Conservation (phyloP, 2,113 vertebrate genomes). For the Dasyurus viverrinus region DNA sequence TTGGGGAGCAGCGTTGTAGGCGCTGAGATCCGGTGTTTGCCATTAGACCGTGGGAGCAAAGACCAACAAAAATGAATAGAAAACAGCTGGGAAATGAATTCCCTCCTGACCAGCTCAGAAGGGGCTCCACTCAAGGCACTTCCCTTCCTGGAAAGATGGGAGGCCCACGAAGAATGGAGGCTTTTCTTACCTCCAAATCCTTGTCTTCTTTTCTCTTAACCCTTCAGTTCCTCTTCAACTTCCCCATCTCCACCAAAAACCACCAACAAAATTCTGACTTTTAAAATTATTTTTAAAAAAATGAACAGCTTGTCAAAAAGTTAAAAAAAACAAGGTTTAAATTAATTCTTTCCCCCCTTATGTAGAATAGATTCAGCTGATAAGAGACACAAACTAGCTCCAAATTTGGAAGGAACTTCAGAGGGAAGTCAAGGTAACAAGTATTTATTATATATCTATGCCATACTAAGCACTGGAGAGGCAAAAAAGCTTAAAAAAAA, state of each 20-base stretch:
- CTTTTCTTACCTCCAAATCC: background rate
- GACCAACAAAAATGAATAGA: constrained; percentile 18
- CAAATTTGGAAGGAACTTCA: background rate
- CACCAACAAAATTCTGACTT: background rate
- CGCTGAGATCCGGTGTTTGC: constrained; percentile 31
- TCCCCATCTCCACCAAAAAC: constrained; percentile 9
- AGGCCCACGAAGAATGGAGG: background rate
- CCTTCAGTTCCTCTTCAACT: background rate
- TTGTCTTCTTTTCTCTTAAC: background rate
- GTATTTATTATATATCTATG: background rate
- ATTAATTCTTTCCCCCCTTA: background rate
- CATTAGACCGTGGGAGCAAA: constrained; percentile 60
- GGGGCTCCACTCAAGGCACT: constrained; percentile 11
- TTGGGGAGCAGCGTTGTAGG: constrained; percentile 56
- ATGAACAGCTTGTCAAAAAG: background rate
- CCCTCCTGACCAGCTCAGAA: constrained; percentile 49
- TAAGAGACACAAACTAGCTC: background rate
- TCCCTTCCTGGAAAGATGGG: constrained; percentile 9
- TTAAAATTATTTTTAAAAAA: background rate
- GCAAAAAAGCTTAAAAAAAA: background rate
- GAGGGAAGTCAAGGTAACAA: background rate
- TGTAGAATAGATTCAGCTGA: background rate
- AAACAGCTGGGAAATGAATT: constrained; percentile 64
- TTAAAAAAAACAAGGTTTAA: background rate
- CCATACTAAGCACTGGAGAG: background rate